Conservation (phyloP, 2,888 invertebrate genomes). For the Coenonympha glycerion region DNA sequence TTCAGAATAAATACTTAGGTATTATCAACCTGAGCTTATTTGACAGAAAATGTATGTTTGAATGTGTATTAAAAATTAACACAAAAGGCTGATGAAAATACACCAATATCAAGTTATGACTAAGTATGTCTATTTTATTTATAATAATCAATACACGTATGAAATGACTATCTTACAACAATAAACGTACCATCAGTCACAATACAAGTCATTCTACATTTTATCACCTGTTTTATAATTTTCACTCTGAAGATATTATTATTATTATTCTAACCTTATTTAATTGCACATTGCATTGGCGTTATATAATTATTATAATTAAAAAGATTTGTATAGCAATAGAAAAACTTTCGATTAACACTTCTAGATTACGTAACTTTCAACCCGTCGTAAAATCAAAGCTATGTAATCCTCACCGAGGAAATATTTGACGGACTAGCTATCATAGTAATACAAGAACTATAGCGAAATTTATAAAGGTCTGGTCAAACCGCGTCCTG, state of each 20-base stretch:
- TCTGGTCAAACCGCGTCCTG: no score
- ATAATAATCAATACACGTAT: slow-evolving; percentile 14
- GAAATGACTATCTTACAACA: slow-evolving; percentile 12
- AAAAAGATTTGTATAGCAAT: slow-evolving; percentile 8
- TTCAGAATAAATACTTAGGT: no score
- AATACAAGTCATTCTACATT: slow-evolving; percentile 31
- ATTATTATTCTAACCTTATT: slow-evolving; percentile 34
- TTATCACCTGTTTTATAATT: slow-evolving; percentile 34
- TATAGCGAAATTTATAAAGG: not conserved
- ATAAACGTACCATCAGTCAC: slow-evolving; percentile 30
- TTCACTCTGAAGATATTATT: slow-evolving; percentile 34
- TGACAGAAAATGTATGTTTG: no score
- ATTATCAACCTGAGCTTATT: no score
- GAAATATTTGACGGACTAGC: not conserved
- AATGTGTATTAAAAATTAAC: no score
- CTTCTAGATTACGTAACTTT: slow-evolving; percentile 1
- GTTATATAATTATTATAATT: slow-evolving; percentile 33
- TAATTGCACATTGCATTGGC: slow-evolving; percentile 40
- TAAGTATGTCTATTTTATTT: slow-evolving; percentile 7
- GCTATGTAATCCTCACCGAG: not conserved
- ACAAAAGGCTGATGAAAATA: not conserved
- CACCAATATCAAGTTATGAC: not conserved
- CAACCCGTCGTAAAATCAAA: not conserved
- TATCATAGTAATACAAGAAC: not conserved
- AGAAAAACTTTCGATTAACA: not conserved